Conservation (phyloP, 37 sponge, comb jelly and placozoan species). For the Spongilla lacustris region DNA sequence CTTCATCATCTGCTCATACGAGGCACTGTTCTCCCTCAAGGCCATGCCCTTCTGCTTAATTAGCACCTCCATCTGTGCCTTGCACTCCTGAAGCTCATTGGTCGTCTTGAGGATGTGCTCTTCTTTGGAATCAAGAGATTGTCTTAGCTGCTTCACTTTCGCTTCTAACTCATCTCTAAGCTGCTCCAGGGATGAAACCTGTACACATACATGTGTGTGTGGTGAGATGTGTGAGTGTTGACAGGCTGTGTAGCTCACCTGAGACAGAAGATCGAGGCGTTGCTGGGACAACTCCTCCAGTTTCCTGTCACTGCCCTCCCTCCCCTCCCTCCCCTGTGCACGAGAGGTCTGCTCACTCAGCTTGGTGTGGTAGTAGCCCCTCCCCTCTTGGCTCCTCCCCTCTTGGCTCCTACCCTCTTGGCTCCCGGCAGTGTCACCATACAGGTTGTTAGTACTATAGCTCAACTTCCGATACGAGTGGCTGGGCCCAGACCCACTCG, state of each 20-base stretch:
- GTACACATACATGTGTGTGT: neutral
- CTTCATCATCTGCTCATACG: conserved; percentile 55
- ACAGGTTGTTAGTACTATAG: too few species aligned
- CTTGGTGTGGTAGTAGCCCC: conserved; percentile 12
- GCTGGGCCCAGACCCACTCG: too few species aligned
- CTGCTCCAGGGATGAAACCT: conserved; percentile 5
- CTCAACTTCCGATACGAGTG: too few species aligned
- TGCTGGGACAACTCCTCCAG: too few species aligned
- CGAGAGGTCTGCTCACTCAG: too few species aligned
- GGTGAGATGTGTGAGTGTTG: neutral
- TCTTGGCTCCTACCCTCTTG: neutral
- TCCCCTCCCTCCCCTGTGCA: too few species aligned
- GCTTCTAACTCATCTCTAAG: conserved; percentile 40
- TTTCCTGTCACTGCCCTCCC: too few species aligned
- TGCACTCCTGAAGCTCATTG: conserved; percentile 1
- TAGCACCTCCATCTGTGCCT: conserved; percentile 45
- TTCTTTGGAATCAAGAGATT: neutral
- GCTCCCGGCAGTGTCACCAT: too few species aligned
- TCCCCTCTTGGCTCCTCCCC: too few species aligned
- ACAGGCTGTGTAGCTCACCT: too few species aligned
- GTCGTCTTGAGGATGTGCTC: neutral
- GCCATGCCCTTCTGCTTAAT: conserved; percentile 61
- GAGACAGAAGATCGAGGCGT: neutral
- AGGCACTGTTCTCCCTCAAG: conserved; percentile 52
- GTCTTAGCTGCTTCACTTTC: conserved; percentile 15